Conservation (phyloP, 2,113 vertebrate genomes). For the Machaerirhynchus nigripectus region DNA sequence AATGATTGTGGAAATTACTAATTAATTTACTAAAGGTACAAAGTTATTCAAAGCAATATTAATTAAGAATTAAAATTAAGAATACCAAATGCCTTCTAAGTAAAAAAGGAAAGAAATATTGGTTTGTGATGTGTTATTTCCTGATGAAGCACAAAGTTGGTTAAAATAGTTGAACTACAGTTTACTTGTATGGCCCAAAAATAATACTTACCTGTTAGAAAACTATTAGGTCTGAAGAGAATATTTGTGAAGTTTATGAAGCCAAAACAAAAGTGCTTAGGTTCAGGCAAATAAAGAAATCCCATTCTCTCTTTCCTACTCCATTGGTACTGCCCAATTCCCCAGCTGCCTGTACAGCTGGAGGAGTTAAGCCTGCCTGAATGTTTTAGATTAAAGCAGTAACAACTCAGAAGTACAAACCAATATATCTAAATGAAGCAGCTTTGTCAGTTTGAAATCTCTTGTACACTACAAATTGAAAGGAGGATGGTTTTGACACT, state of each 20-base stretch:
- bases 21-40: background rate
- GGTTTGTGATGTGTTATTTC: background rate
- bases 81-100: background rate
- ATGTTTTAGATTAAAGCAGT: slow-evolving; percentile 55
- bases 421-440: slow-evolving; percentile 51
- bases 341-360: background rate
- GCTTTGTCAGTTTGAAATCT: slow-evolving; percentile 4
- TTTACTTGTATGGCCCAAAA: background rate
- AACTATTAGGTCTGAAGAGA: background rate
- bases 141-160: background rate
- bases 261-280: background rate
- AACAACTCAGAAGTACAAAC: slow-evolving; percentile 44
- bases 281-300: background rate
- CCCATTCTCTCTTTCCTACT: background rate
- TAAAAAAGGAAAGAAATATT: background rate
- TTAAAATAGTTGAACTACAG: background rate
- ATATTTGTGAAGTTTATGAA: background rate
- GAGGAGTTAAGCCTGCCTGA: slow-evolving; percentile 22
- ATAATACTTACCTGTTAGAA: background rate
- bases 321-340: background rate
- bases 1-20: background rate
- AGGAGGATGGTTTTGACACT: background rate
- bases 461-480: background rate
- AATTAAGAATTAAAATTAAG: background rate
- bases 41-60: background rate